Evolutionary conservation across 2,797 vertebrate genomes (phyloP), one percentile per base, ranked within the genome.

Genomic region (Pangasius djambal): DNA sequence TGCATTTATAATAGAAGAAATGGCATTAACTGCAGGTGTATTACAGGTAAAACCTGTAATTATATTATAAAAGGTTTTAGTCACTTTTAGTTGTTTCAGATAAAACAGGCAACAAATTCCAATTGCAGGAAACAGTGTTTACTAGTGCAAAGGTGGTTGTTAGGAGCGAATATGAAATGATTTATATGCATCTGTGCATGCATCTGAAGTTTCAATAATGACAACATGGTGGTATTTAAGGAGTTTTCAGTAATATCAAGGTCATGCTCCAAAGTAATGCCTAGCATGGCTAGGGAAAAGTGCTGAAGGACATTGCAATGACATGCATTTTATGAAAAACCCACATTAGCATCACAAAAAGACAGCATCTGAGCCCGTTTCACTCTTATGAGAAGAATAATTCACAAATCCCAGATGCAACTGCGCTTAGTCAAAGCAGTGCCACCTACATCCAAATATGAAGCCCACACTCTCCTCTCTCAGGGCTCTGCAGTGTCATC

Each of bases 311-410:
- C 89, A 82, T 78, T 75, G 57, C 85, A 87, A 88, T 61, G n/a
- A 20, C 48, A 79, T 81, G 83, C 83, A 91, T 83, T 89, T 86
- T 86, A 88, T 70, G 82, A 91, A 83, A 87, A 91, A 91, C 75
- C 74, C 86, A n/a, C 88, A 92, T 93, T 92, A 90, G 89, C 92
- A 92, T 93, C 70, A 92, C 90, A 94, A 93, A 92, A 91, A 70
- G 82, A 82, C 70, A 52, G 34, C 86, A 83, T 74, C 69, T 69
- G n/a, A 89, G 86, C 74, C 28, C 85, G 22, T 89, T 28, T 89
- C 72, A 87, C 85, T 89, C 70, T 88, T 86, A 85, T 85, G 79
- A 88, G 87, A 63, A 74, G 86, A 79, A 69, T 82, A 37, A 79
- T 90, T 90, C 67, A 34, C 74, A 57, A 88, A 87, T 91, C 90